Percentiles rank a stretch among this genome's conserved stretches.
phyloP scores from a whole-genome alignment of 2,888 invertebrate genomes.

The Melieria picta region DNA sequence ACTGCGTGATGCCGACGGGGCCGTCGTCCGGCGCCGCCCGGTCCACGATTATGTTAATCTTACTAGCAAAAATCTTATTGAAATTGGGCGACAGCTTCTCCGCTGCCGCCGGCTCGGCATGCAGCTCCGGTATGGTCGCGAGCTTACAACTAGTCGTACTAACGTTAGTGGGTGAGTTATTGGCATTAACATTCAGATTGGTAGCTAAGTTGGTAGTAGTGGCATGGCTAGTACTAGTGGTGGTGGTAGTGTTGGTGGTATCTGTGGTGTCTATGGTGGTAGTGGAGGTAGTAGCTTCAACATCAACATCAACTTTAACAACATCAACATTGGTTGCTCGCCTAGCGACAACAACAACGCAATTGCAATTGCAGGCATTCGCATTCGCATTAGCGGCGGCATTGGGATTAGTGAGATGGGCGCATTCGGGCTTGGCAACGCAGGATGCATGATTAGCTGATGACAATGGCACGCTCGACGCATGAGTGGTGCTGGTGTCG shows the following conservation, averaged over 20 bases:
- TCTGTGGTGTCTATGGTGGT: constrained; percentile 42
- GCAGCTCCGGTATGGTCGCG: constrained; percentile 58
- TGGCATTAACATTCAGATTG: constrained; percentile 19
- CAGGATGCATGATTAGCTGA: constrained; percentile 42
- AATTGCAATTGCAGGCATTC: background rate
- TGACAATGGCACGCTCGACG: constrained; percentile 38
- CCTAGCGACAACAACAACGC: constrained; percentile 22
- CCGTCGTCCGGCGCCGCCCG: constrained; percentile 28
- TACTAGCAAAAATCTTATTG: constrained; percentile 59
- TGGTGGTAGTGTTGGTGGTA: constrained; percentile 45
- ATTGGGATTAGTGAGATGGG: constrained; percentile 50
- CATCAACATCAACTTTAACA: constrained; percentile 41
- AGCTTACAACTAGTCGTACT: constrained; percentile 58
- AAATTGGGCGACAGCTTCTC: constrained; percentile 55
- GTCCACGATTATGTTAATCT: constrained; percentile 58
- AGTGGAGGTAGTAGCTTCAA: constrained; percentile 47
- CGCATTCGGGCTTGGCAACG: constrained; percentile 41
- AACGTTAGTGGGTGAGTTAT: constrained; percentile 27
- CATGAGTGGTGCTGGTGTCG: constrained; percentile 36
- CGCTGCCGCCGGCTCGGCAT: constrained; percentile 41
- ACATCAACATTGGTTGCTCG: constrained; percentile 36
- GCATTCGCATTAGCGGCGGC: constrained; percentile 38
- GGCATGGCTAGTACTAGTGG: constrained; percentile 40
- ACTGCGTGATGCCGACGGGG: constrained; percentile 44
- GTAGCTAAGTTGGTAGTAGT: constrained; percentile 40